phyloP scores from a whole-genome alignment of 2,113 vertebrate genomes.

The Paedocypris sp. region DNA sequence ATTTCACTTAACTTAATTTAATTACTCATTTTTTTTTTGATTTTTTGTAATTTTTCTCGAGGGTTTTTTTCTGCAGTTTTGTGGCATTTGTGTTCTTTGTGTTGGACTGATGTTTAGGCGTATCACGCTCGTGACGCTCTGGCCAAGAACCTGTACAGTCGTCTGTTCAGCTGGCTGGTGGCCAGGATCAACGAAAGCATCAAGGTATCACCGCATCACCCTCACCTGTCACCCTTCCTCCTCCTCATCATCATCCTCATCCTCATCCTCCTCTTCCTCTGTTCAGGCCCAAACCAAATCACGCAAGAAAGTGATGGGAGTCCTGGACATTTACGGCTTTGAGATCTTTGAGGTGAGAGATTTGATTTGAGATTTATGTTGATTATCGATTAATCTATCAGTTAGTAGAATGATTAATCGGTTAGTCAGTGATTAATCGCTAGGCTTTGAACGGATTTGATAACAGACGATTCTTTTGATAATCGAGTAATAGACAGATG shows the following conservation, averaged over 20 bases:
- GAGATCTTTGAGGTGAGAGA: constrained; percentile 96
- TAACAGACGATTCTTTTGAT: too few relatives aligned
- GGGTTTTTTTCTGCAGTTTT: too few relatives aligned
- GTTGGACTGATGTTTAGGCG: constrained; percentile 60
- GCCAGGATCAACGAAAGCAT: constrained; percentile 97
- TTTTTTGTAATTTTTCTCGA: too few relatives aligned
- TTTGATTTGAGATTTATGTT: background rate
- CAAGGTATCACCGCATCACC: constrained; percentile 72
- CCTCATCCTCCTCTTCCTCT: constrained; percentile 17
- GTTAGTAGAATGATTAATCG: too few relatives aligned
- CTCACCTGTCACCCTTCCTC: too few relatives aligned
- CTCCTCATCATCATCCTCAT: background rate
- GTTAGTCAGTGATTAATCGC: too few relatives aligned
- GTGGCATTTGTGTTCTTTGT: too few relatives aligned
- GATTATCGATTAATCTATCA: too few relatives aligned
- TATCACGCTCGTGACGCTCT: constrained; percentile 95
- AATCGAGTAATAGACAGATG: too few relatives aligned
- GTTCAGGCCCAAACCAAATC: constrained; percentile 82
- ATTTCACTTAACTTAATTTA: too few relatives aligned
- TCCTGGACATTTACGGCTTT: constrained; percentile 97
- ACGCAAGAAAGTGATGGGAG: constrained; percentile 98
- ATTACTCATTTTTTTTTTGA: too few relatives aligned
- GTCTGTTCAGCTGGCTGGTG: constrained; percentile 91
- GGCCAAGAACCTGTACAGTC: constrained; percentile 95
- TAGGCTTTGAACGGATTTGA: too few relatives aligned